Base-by-base conservation (phyloP, 2,888 invertebrate species). In the Mimachlamys varia region DNA sequence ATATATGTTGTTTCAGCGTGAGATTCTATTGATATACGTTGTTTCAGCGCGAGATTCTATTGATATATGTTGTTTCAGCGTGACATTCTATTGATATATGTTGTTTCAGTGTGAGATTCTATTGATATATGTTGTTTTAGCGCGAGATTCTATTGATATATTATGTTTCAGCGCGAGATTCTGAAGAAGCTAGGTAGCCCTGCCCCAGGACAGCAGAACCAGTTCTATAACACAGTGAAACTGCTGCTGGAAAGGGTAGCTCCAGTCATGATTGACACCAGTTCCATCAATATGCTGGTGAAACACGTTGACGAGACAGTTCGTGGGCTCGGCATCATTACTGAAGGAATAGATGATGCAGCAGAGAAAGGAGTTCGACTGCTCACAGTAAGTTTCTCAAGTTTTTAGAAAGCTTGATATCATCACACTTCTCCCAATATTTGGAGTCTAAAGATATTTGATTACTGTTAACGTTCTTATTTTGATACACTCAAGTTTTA, bases 161-260 rank as follows among this genome's bases (percentile, higher is more conserved):
- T n/a, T n/a, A n/a, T 89, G n/a, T 97, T 97, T 13, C 97, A 98
- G 98, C 98, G 98, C 92, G 97, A 97, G 92, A 98, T 99, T 17
- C 97, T 99, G 90, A 99, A 99, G 97, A 99, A 99, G 96, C 97
- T 99, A 4, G 99, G 99, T 0, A 94, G 94, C 27, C 91, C 93
- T 17, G 99, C 99, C 97, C 97, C 99, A 37, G 99, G 99, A 96
- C 99, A 99, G 98, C 99, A 99, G 2, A 99, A 99, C 97, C 97
- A 99, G 58, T 98, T 99, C 97, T 99, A 99, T 97, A 99, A 99
- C 96, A 99, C 99, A 0, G 98, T 99, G 87, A 99, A 99, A 97
- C 98, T 98, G 98, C 97, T 99, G 88, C 97, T 99, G 91, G 99
- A 99, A 97, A 97, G 99, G 91, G 98, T 99, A 22, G 99, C 99